phyloP scores from a whole-genome alignment of 1,140 invertebrate species.

The Leptonema lineaticorne region DNA sequence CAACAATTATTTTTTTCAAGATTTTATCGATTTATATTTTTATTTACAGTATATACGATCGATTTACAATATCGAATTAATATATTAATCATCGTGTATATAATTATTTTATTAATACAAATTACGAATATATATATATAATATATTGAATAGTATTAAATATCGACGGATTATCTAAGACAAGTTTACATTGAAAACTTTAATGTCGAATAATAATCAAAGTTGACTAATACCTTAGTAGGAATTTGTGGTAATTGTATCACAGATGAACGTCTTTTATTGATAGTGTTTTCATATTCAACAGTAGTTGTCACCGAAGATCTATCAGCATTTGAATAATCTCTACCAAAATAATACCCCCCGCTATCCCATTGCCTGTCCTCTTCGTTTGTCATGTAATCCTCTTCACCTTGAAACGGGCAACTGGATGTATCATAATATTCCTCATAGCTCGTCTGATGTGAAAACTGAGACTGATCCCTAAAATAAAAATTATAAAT shows the following conservation, averaged over 20 bases:
- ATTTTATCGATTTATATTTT: no score
- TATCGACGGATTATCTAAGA: no score
- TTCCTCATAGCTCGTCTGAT: constrained; percentile 57
- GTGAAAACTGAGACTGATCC: constrained; percentile 53
- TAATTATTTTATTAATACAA: no score
- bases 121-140: no score
- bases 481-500: constrained; percentile 42
- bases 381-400: constrained; percentile 65
- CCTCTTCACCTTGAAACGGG: constrained; percentile 54
- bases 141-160: no score
- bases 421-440: constrained; percentile 59
- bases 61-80: not conserved
- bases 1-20: no score
- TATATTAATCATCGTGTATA: no score
- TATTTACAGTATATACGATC: no score
- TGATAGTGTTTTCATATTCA: constrained; percentile 44
- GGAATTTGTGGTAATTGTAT: constrained; percentile 55
- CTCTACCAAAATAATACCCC: constrained; percentile 55
- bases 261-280: constrained; percentile 55
- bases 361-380: constrained; percentile 71
- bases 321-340: constrained; percentile 48
- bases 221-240: constrained; percentile 45
- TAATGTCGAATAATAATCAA: no score
- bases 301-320: constrained; percentile 46
- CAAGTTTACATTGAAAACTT: no score